Conservation (phyloP, 2,113 vertebrate genomes). For the Salvelinus sp. region DNA sequence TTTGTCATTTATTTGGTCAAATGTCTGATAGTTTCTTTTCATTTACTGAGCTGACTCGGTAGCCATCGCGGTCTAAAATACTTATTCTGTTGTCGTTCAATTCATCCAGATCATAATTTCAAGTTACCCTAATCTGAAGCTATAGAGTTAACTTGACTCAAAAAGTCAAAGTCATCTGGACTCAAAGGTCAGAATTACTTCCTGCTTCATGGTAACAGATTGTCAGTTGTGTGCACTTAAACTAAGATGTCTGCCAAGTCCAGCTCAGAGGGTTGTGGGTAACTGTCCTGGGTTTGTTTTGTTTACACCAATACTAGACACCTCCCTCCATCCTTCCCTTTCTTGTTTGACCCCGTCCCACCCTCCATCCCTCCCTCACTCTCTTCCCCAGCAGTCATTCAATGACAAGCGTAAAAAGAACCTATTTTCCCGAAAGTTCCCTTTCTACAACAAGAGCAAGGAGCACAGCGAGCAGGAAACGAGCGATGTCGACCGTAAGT, state of each 20-base stretch:
- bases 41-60: too few relatives aligned
- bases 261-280: background rate
- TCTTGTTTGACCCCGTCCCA: background rate
- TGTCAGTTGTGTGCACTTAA: background rate
- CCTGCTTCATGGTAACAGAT: too few relatives aligned
- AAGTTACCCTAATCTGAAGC: too few relatives aligned
- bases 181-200: too few relatives aligned
- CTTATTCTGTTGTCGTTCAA: too few relatives aligned
- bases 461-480: slow-evolving; percentile 89
- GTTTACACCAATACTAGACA: slow-evolving; percentile 82
- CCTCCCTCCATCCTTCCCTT: slow-evolving; percentile 39
- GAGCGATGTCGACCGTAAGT: slow-evolving; percentile 69
- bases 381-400: slow-evolving; percentile 78
- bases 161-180: too few relatives aligned
- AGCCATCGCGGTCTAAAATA: too few relatives aligned
- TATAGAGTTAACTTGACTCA: too few relatives aligned
- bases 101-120: too few relatives aligned
- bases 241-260: background rate
- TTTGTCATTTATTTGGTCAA: too few relatives aligned
- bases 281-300: slow-evolving; percentile 63
- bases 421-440: slow-evolving; percentile 91
- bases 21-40: too few relatives aligned
- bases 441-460: slow-evolving; percentile 96
- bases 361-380: background rate
- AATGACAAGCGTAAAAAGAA: slow-evolving; percentile 88